Evolutionary conservation across 2,797 vertebrate species (phyloP), one percentile per base, ranked within the genome.

Genomic region (Astyanax mexicanus): DNA sequence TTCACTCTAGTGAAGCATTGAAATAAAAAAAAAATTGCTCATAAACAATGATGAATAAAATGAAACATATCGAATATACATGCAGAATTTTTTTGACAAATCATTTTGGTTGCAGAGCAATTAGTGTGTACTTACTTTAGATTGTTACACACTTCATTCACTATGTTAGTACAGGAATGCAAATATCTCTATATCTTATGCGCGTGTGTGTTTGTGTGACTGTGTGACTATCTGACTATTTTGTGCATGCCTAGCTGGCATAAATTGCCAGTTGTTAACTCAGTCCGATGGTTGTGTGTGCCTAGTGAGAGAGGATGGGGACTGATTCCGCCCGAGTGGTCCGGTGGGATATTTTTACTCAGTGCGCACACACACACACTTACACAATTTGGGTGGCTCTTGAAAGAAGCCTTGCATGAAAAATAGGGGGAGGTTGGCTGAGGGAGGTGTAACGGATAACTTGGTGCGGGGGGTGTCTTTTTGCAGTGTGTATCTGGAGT

Each of bases 271-370:
- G 71, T 84, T 60, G 77, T 65, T 19, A 75, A 79, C 37, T 23
- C 38, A 35, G 47, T 29, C 21, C 74, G 57, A 64, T 38, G 32
- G 54, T n/a, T 77, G 58, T 47, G 67, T 79, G 58, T 60, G 52
- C 27, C 23, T 61, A 42, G 62, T 72, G 12, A 76, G 40, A 61
- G 61, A 68, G 67, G 13, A 72, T 52, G 67, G 58, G 75, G 79
- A 76, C 67, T 80, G 84, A 84, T 89, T 89, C 80, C 81, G 77
- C 82, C 55, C 81, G 82, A 84, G 40, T 83, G 83, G 74, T 88
- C 79, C 71, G 51, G 54, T 38, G 70, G 80, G 84, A 84, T 91
- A 89, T 92, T 89, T 91, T 87, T 89, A 86, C 71, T 76, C 86
- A 44, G 32, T 29, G 32, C 29, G 32, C 29, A 32, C 29, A 32